phyloP scores from a whole-genome alignment of 1,140 invertebrate genomes.

The Scaptomyza graminum region DNA sequence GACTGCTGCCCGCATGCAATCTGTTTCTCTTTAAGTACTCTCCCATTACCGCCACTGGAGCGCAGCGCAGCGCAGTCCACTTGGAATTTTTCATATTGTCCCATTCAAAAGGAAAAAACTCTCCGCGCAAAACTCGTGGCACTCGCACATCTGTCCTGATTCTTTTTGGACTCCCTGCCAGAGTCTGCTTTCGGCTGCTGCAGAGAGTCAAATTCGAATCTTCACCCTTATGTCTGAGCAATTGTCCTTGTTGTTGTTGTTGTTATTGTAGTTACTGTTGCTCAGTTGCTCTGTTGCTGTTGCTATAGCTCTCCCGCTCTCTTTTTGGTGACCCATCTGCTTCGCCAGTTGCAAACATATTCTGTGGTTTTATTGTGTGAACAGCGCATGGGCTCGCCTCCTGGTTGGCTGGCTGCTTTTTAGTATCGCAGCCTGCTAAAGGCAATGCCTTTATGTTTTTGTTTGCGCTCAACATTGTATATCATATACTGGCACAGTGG shows the following conservation, averaged over 20 bases:
- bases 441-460: constrained; percentile 14
- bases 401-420: constrained; percentile 72
- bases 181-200: constrained; percentile 10
- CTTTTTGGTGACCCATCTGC: constrained; percentile 70
- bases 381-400: constrained; percentile 44
- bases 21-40: constrained; percentile 83
- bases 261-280: neutral
- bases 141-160: constrained; percentile 83
- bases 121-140: constrained; percentile 55
- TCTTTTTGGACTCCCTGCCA: constrained; percentile 52
- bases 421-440: constrained; percentile 1
- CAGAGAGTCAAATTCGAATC: constrained; percentile 58
- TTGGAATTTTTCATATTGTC: constrained; percentile 82
- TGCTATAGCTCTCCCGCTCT: constrained; percentile 42
- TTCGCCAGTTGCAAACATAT: constrained; percentile 82
- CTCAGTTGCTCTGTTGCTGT: constrained; percentile 17
- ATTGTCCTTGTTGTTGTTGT: too few species aligned
- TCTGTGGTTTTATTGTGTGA: constrained; percentile 81
- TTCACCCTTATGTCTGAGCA: constrained; percentile 63
- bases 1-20: constrained; percentile 80
- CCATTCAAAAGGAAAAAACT: constrained; percentile 71
- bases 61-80: constrained; percentile 47
- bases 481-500: constrained; percentile 33
- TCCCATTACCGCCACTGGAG: constrained; percentile 51
- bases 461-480: constrained; percentile 5